Conservation (phyloP, 1,140 invertebrate species). For the Arion vulgaris region DNA sequence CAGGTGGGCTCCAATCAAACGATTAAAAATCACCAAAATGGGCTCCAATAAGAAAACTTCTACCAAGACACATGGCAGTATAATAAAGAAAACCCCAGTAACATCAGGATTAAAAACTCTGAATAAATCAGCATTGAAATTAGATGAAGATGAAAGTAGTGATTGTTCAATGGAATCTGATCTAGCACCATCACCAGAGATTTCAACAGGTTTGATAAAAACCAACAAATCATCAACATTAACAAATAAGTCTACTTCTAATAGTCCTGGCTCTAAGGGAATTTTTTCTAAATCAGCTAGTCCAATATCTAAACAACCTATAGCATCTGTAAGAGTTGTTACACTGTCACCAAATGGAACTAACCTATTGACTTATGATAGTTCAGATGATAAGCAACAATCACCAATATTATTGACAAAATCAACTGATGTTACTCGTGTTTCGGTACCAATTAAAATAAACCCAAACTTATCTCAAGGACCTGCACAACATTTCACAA, state of each 20-base stretch:
- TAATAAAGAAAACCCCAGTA: not conserved
- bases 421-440: not conserved
- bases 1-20: not conserved
- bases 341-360: conserved; percentile 23
- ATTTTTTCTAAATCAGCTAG: not conserved
- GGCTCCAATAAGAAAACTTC: not conserved
- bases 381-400: not conserved
- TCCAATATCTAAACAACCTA: not conserved
- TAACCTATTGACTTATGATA: conserved; percentile 24
- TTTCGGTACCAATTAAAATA: not conserved
- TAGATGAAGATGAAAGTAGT: not conserved
- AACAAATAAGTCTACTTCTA: no score
- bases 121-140: not conserved
- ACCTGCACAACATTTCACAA: not conserved
- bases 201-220: not conserved
- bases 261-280: not conserved
- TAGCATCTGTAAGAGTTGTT: conserved; percentile 21
- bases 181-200: not conserved
- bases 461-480: not conserved
- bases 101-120: not conserved
- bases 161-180: not conserved
- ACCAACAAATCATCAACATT: not conserved
- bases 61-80: not conserved
- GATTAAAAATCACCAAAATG: not conserved
- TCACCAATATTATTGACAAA: not conserved